Evolutionary conservation across 2,888 invertebrate genomes (phyloP).

Genomic region (Patella depressa): DNA sequence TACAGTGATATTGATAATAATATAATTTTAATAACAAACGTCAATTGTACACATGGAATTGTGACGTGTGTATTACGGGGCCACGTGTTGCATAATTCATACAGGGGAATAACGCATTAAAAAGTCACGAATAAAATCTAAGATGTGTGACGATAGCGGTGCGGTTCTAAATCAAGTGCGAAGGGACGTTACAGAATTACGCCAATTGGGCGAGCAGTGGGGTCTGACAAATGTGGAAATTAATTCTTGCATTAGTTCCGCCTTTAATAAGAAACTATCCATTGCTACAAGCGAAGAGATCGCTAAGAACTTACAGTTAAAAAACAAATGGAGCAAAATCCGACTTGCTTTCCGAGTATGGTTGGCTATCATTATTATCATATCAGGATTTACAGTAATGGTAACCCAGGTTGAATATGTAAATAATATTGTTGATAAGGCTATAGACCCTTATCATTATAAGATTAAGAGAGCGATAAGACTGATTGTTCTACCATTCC

Average conservation of each 20-base stretch:
- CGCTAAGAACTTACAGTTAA: not conserved
- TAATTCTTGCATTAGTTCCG: not conserved
- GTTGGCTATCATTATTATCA: not conserved
- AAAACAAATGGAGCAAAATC: not conserved
- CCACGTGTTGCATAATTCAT: too few relatives aligned
- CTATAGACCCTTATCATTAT: not conserved
- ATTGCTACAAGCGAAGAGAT: not conserved
- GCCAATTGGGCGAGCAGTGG: not conserved
- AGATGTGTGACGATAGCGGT: not conserved
- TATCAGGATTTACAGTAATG: not conserved
- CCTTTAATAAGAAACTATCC: not conserved
- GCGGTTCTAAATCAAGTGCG: not conserved
- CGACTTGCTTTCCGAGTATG: not conserved
- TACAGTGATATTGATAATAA: too few relatives aligned
- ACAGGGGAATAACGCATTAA: not conserved
- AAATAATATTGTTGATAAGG: not conserved
- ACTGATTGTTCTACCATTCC: not conserved
- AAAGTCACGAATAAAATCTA: not conserved
- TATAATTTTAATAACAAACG: too few relatives aligned
- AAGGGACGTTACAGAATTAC: not conserved
- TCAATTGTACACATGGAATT: too few relatives aligned
- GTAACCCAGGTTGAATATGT: not conserved
- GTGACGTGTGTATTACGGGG: too few relatives aligned
- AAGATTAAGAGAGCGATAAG: not conserved
- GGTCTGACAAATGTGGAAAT: not conserved